Evolutionary conservation across 2,113 vertebrate genomes (phyloP).

Genomic region (Callithrix jacchus): DNA sequence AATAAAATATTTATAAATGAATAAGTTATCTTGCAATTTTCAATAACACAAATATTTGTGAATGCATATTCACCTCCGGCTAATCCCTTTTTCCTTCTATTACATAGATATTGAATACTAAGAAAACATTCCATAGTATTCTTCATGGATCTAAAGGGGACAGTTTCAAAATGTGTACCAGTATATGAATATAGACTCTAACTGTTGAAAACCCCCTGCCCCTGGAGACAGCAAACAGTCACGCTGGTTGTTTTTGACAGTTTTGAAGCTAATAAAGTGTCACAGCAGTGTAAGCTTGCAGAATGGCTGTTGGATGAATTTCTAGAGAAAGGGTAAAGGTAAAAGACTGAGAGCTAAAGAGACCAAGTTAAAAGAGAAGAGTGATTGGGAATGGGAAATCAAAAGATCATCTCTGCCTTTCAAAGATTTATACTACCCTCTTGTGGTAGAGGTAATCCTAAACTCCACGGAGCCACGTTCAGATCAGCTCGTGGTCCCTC

Average conservation of each 20-base stretch:
- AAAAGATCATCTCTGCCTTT: not conserved
- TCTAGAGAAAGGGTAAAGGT: not conserved
- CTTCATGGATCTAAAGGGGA: not conserved
- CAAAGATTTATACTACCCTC: slow-evolving; percentile 26
- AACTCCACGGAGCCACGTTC: slow-evolving; percentile 60
- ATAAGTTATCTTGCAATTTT: not conserved
- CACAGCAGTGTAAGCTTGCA: not conserved
- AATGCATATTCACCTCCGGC: not conserved
- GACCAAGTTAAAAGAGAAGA: not conserved
- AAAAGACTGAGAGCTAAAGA: not conserved
- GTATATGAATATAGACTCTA: not conserved
- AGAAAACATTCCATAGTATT: not conserved
- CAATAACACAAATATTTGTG: not conserved
- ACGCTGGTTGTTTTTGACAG: not conserved
- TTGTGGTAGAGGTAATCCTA: slow-evolving; percentile 60
- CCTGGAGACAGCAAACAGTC: not conserved
- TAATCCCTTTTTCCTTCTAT: not conserved
- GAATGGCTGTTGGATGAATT: not conserved
- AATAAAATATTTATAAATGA: not conserved
- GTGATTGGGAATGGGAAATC: accelerated
- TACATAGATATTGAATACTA: not conserved
- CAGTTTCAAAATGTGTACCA: not conserved
- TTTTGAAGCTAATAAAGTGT: not conserved
- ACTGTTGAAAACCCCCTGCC: not conserved
- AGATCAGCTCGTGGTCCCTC: slow-evolving; percentile 71